Evolutionary conservation across 2,888 invertebrate species (phyloP).

Genomic region (Vannuccia rotundouncinata): DNA sequence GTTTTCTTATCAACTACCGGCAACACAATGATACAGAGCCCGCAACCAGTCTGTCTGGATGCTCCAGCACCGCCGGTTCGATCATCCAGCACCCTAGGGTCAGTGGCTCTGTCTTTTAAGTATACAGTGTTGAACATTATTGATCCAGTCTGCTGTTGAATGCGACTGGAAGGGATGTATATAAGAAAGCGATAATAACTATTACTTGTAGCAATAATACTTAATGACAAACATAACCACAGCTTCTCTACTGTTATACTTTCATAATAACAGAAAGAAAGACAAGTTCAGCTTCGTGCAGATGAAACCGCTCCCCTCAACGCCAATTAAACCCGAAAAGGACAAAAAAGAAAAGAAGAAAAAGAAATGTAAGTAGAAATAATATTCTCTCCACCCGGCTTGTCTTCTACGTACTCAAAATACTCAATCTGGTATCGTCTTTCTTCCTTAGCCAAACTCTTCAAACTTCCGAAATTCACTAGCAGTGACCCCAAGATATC

Average conservation of each 20-base stretch:
- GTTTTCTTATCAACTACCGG: too few species aligned
- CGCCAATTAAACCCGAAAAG: conserved; percentile 8
- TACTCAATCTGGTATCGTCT: not conserved
- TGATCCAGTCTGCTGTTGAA: too few species aligned
- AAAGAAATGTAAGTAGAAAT: too few species aligned
- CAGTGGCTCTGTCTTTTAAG: too few species aligned
- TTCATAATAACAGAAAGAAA: conserved; percentile 12
- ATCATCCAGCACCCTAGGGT: conserved; percentile 14
- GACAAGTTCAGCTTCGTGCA: not conserved
- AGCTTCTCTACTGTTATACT: not conserved
- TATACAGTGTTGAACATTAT: too few species aligned
- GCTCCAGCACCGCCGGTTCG: conserved; percentile 12
- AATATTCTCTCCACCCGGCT: too few species aligned
- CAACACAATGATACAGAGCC: too few species aligned
- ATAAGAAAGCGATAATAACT: not conserved
- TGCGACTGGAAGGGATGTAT: not conserved
- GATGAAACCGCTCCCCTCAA: not conserved
- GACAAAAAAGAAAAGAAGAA: conserved; percentile 25
- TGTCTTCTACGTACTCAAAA: too few species aligned
- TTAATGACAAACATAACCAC: not conserved
- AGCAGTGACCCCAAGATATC: conserved; percentile 18
- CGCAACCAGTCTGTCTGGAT: too few species aligned
- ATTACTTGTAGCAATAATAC: not conserved
- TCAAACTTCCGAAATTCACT: not conserved
- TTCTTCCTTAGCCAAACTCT: conserved; percentile 12